These are phyloP conservation scores for Drosophila willistoni DNA, from an alignment of 1,140 invertebrate genomes.

Conservation along the genomic window DNA sequence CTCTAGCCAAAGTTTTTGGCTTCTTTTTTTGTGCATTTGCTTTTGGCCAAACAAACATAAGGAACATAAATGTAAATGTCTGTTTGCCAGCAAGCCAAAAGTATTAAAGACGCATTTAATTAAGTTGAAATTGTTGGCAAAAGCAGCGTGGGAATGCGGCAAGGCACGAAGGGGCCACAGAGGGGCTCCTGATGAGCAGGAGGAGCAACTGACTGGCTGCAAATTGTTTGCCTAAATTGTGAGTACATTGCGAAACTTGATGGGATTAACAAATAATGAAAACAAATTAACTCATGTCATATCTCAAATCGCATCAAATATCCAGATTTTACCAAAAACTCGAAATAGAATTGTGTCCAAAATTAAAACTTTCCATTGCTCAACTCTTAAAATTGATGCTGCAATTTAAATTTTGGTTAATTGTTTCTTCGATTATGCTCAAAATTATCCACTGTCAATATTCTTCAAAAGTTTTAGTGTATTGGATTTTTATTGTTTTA, in stretches of 20 bases:
- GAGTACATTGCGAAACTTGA: constrained; percentile 1
- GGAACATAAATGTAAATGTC: constrained; percentile 72
- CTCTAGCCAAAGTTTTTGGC: constrained; percentile 14
- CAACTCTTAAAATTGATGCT: too few species aligned
- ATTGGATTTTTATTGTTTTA: too few species aligned
- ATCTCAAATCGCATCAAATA: not conserved
- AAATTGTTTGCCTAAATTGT: constrained; percentile 32
- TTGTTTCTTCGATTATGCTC: too few species aligned
- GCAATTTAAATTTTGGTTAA: too few species aligned
- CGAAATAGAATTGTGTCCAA: too few species aligned
- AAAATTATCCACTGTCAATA: too few species aligned
- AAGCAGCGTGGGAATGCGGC: constrained; percentile 19
- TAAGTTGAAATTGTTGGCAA: constrained; percentile 77
- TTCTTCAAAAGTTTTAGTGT: too few species aligned
- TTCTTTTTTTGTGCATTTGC: constrained; percentile 59
- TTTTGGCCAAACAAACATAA: constrained; percentile 67
- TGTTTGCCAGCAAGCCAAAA: constrained; percentile 63
- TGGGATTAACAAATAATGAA: constrained; percentile 7
- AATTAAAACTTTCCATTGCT: too few species aligned
- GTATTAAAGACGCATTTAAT: constrained; percentile 82
- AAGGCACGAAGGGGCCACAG: not conserved
- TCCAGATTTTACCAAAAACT: too few species aligned
- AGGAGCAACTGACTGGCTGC: constrained; percentile 29
- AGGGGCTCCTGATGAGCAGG: not conserved
- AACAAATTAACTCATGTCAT: not conserved